phyloP scores from a whole-genome alignment of 2,113 vertebrate genomes.

The Notarius quadriscutis region DNA sequence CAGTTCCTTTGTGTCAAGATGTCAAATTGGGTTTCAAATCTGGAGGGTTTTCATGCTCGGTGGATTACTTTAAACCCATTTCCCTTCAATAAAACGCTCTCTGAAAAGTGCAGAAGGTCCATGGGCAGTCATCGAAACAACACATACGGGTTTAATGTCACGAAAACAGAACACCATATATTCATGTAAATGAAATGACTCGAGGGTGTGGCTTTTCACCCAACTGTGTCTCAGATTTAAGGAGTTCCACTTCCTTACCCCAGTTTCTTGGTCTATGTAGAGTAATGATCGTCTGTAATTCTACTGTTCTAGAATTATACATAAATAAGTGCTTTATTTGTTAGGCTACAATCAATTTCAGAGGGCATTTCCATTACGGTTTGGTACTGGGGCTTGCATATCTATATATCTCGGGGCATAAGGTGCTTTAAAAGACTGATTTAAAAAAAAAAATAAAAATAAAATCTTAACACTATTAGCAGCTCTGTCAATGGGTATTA shows the following conservation, averaged over 20 bases:
- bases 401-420: slow-evolving; percentile 63
- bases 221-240: neutral
- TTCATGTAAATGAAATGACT: neutral
- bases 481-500: slow-evolving; percentile 26
- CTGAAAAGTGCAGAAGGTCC: slow-evolving; percentile 38
- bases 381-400: slow-evolving; percentile 47
- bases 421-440: slow-evolving; percentile 70
- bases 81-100: slow-evolving; percentile 15
- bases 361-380: slow-evolving; percentile 18
- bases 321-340: slow-evolving; percentile 58
- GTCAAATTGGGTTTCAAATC: slow-evolving; percentile 19
- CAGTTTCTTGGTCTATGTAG: neutral
- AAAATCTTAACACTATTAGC: slow-evolving; percentile 51
- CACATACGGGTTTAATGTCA: neutral
- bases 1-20: neutral
- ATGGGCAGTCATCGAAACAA: slow-evolving; percentile 18
- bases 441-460: neutral
- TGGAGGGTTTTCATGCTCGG: neutral
- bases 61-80: slow-evolving; percentile 20
- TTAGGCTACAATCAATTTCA: slow-evolving; percentile 46
- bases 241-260: neutral
- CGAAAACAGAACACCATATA: neutral
- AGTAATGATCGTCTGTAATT: too few relatives aligned
- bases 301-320: slow-evolving; percentile 53
- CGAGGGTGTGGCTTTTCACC: neutral